Base-by-base conservation (phyloP, 2,113 vertebrate species). In the Ranitomeya variabilis region DNA sequence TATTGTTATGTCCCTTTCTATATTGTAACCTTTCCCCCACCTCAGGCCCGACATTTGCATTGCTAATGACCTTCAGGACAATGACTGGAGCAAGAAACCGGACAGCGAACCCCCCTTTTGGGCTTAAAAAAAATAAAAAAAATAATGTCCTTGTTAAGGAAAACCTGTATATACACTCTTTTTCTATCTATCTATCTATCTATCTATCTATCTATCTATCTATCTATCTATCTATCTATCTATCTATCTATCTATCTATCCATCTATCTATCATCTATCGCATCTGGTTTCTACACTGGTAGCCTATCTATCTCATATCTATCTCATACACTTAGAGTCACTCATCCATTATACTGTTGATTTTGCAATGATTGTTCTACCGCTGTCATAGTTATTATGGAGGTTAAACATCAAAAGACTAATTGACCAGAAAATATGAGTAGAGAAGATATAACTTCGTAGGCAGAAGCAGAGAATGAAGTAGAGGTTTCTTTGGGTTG, bases 31-130 rank as follows among this genome's bases (percentile, higher is more conserved):
- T 90, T 88, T 52, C 15, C 71, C 86, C 37, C 55, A 52, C 86
- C 45, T 79, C 90, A 91, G 86, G 91, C 90, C 83, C 6, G 26
- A 59, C 90, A 93, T 93, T 94, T 93, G 92, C 92, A 93, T 92
- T 93, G 91, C 91, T 93, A 94, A 95, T 90, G 91, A 86, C 89
- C 52, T 78, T 55, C 88, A 60, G 85, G 90, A 93, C 93, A 93
- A 92, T 90, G 90, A 89, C 87, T 89, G 81, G 8, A 23, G 7
- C 15, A 89, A 45, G 83, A 83, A 59, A 69, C 87, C 83, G n/a
- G 6, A 21, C 4, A 0, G 1, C 4, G 12, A 21, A 2, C 12
- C 37, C 51, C 37, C 60, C 54, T 71, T 23, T 15, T 45, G 26
- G 16, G 26, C 26, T 74, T 13, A 31, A 71, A 71, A 71, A 31